Evolutionary conservation across 2,797 vertebrate species (phyloP).

Genomic region (Silurus lanzhouensis): DNA sequence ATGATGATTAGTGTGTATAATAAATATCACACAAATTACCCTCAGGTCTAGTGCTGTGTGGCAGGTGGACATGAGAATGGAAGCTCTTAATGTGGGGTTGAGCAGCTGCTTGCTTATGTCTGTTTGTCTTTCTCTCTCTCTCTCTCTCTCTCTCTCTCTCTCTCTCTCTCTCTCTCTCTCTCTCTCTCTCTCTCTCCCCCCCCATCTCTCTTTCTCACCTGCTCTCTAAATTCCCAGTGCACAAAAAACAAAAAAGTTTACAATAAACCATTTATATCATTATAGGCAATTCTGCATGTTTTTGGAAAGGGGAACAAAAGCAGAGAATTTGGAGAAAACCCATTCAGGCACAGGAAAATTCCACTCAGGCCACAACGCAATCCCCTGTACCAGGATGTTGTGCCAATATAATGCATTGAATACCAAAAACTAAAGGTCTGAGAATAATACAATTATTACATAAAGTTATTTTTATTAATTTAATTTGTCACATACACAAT

Average conservation of each 20-base stretch:
- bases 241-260: no score
- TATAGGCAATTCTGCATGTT: background rate
- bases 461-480: no score
- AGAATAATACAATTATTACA: no score
- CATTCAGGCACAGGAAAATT: background rate
- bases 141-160: constrained; percentile 25
- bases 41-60: constrained; percentile 62
- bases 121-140: constrained; percentile 20
- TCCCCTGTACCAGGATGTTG: background rate
- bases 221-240: no score
- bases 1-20: constrained; percentile 20
- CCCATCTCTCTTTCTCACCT: background rate
- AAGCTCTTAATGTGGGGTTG: constrained; percentile 58
- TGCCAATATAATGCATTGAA: background rate
- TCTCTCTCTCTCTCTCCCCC: constrained; percentile 18
- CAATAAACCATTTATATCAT: background rate
- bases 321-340: background rate
- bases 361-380: background rate
- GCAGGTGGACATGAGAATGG: constrained; percentile 70
- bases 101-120: constrained; percentile 57
- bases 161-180: constrained; percentile 6
- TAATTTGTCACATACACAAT: no score
- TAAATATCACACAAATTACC: constrained; percentile 58
- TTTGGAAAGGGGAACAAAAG: background rate
- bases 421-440: background rate